Evolutionary conservation across 2,888 invertebrate genomes (phyloP).

Genomic region (Dicranocentrus wangi): DNA sequence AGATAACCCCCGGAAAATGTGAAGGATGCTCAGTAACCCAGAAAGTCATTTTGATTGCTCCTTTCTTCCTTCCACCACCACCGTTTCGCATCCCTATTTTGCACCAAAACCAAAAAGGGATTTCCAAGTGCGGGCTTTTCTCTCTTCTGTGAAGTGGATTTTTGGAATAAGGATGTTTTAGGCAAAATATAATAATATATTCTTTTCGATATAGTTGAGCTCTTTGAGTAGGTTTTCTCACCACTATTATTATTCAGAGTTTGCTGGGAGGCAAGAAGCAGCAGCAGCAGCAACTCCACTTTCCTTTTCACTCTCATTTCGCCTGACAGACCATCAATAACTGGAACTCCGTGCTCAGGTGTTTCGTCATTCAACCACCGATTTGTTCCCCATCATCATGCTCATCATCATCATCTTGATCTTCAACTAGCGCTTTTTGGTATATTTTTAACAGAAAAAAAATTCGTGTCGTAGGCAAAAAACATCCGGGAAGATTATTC

Average conservation of each 20-base stretch:
- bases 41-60: slow-evolving; percentile 4
- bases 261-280: slow-evolving; percentile 2
- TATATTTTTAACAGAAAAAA: neutral
- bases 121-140: neutral
- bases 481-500: neutral
- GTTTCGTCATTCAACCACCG: slow-evolving; percentile 32
- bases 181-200: neutral
- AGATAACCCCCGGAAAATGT: too few relatives aligned
- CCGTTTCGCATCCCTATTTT: neutral
- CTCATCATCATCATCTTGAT: neutral
- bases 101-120: neutral
- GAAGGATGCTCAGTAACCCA: neutral
- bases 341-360: slow-evolving; percentile 32
- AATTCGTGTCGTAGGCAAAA: neutral
- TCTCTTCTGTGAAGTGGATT: neutral
- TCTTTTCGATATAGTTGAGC: too few relatives aligned
- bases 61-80: neutral
- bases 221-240: too few relatives aligned
- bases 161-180: too few relatives aligned
- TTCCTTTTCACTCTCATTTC: slow-evolving; percentile 47
- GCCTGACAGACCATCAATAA: slow-evolving; percentile 55
- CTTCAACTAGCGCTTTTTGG: neutral
- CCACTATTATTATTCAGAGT: neutral
- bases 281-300: too few relatives aligned
- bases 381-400: slow-evolving; percentile 28